Percentiles rank a stretch among this genome's conserved stretches.
These are phyloP conservation scores for Larimichthys crocea DNA, from an alignment of 2,113 vertebrate species.

Conservation along the genomic window DNA sequence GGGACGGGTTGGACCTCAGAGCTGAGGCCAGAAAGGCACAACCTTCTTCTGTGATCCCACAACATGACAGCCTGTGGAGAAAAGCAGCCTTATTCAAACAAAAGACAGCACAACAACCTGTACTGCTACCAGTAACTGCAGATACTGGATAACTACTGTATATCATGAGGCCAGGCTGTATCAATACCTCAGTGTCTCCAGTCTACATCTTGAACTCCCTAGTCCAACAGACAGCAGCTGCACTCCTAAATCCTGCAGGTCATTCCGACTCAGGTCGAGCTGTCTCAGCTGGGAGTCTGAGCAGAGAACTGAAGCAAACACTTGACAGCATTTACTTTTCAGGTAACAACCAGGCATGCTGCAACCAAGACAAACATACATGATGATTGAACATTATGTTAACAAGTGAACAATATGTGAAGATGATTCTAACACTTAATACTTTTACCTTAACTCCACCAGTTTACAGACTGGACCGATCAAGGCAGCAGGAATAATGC, in stretches of 20 bases:
- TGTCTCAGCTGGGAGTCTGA: constrained; percentile 21
- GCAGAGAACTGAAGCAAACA: constrained; percentile 28
- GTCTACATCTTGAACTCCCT: constrained; percentile 1
- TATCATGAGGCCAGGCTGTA: not conserved
- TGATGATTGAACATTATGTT: not conserved
- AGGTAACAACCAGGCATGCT: constrained; percentile 24
- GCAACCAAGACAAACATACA: constrained; percentile 1
- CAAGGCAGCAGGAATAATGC: not conserved
- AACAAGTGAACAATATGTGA: not conserved
- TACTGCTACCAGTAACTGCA: not conserved
- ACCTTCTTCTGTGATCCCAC: constrained; percentile 24
- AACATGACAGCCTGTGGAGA: constrained; percentile 17
- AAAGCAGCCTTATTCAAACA: not conserved
- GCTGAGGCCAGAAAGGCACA: not conserved
- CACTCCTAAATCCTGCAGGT: constrained; percentile 28
- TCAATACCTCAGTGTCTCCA: constrained; percentile 33
- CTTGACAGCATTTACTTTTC: constrained; percentile 35
- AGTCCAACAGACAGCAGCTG: constrained; percentile 22
- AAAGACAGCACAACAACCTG: not conserved
- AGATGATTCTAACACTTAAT: not conserved
- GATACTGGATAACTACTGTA: not conserved
- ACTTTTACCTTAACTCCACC: constrained; percentile 14
- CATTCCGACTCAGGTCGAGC: constrained; percentile 18
- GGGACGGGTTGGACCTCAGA: not conserved
- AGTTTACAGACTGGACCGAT: constrained; percentile 27